A percentile compares a stretch with the other conserved stretches of the same genome.
Evolutionary conservation across 2,113 vertebrate genomes (phyloP).

Genomic region (Neomonachus schauinslandi): DNA sequence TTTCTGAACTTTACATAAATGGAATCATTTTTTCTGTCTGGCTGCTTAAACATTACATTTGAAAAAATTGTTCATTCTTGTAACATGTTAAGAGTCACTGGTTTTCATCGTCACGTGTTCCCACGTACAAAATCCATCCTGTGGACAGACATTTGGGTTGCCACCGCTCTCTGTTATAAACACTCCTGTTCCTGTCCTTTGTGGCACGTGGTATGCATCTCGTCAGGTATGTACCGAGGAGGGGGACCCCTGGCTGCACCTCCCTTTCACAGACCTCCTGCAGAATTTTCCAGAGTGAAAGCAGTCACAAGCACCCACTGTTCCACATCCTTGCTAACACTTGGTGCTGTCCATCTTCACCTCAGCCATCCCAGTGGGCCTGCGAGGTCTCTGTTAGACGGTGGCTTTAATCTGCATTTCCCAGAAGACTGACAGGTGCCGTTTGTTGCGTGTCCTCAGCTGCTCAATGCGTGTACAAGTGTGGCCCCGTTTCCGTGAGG

Average conservation of each 20-base stretch:
- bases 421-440: fast-evolving
- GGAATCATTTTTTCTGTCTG: neutral
- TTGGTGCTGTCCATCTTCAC: fast-evolving
- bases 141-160: neutral
- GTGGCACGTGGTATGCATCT: fast-evolving
- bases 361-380: fast-evolving
- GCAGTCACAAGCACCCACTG: fast-evolving
- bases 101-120: neutral
- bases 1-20: neutral
- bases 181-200: neutral
- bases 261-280: neutral
- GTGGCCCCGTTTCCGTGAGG: fast-evolving
- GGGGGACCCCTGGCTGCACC: no score
- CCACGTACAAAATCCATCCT: neutral
- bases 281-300: neutral
- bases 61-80: neutral
- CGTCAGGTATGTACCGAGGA: fast-evolving
- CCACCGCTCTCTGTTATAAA: neutral
- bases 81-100: fast-evolving
- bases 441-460: fast-evolving
- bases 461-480: fast-evolving
- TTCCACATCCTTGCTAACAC: no score
- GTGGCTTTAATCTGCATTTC: neutral
- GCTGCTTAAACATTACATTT: neutral
- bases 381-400: fast-evolving